Base-by-base conservation (phyloP, 64 coral and sea anemone species). In the Stichodactyla mertensii region DNA sequence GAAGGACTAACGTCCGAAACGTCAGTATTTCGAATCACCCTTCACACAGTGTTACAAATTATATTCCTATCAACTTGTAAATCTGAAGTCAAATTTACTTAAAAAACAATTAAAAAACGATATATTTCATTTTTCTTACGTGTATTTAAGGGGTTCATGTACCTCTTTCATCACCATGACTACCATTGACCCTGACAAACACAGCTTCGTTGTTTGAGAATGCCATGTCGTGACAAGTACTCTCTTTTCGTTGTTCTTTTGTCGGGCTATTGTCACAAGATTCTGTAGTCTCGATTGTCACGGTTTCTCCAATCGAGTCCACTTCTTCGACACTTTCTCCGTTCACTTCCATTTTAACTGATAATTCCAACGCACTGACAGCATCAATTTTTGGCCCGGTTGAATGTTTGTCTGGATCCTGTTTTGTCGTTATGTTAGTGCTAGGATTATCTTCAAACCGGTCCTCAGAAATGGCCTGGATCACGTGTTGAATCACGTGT, bases 401-500 rank as follows among this genome's bases (percentile, higher is more conserved):
- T 27, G 20, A 71, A 54, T 81, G 51, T 16, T 81, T 81, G 11
- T 81, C 78, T 52, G 19, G 4, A 20, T 81, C 78, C 54, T 81
- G 51, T 54, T 52, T 2, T 54, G 54, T 13, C 8, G 78, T 26
- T 26, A 71, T 36, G 27, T 31, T 23, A 11, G 6, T 9, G 23
- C 2, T 10, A 26, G 23, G 7, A 31, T 23, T 31, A 8, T 74
- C 14, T 9, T 58, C 69, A 20, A 69, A 20, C 5, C 7, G 64
- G 18, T 69, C 64, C 11, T 52, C 51, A 81, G 78, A 81, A 81
- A 81, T 81, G 26, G 51, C 78, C 54, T 81, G 78, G 6, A 81
- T 20, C 78, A 81, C 78, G 51, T 81, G 78, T 15, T 81, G 78
- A 53, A 81, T 81, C 78, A 81, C 78, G 78, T 81, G 78, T 28